Evolutionary conservation across 2,888 invertebrate species (phyloP).

Genomic region (Tipula vernalis): DNA sequence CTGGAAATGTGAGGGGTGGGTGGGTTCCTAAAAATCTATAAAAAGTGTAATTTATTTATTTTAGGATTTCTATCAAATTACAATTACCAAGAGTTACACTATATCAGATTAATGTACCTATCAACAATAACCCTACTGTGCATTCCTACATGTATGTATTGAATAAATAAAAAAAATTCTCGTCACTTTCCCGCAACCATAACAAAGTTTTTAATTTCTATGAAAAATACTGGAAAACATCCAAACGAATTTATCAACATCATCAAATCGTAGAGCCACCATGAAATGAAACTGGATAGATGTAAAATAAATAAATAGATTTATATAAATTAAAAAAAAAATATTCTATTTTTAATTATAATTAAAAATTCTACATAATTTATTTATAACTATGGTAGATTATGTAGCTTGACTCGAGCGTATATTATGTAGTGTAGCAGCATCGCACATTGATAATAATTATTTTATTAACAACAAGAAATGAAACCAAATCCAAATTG

Average conservation of each 20-base stretch:
- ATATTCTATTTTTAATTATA: background rate
- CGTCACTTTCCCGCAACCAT: background rate
- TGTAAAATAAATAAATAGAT: background rate
- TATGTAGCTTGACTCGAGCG: background rate
- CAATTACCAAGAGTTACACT: background rate
- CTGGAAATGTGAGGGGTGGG: background rate
- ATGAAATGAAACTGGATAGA: background rate
- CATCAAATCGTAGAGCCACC: background rate
- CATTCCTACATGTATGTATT: background rate
- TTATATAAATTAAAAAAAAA: background rate
- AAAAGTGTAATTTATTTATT: background rate
- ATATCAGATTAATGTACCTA: background rate
- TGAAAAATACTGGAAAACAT: background rate
- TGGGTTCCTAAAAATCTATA: background rate
- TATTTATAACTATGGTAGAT: background rate
- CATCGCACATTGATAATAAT: background rate
- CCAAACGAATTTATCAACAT: background rate
- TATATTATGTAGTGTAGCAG: background rate
- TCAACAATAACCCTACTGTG: background rate
- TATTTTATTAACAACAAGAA: background rate
- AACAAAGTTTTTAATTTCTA: background rate
- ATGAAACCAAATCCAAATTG: background rate
- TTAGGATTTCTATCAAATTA: background rate
- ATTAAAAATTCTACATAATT: background rate
- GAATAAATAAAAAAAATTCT: background rate